Base-by-base conservation (phyloP, 2,888 invertebrate species). In the Limnephilus rhombicus region DNA sequence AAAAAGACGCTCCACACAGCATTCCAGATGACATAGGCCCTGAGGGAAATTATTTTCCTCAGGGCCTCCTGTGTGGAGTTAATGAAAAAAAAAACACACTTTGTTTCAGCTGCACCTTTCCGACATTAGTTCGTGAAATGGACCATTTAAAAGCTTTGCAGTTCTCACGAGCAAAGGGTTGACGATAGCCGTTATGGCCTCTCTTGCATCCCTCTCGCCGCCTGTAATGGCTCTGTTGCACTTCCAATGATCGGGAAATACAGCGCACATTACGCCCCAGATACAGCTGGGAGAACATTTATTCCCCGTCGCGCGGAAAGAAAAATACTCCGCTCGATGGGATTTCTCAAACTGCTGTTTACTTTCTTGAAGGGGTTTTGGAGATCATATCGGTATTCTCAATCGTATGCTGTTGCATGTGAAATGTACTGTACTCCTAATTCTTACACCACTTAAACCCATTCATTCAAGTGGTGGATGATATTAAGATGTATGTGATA, bases 161-260 rank as follows among this genome's bases (percentile, higher is more conserved):
- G 68, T 68, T 68, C 68, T 68, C 68, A 24, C 68, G 68, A n/a
- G 68, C 24, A 68, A 68, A 68, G 68, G 68, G 68, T 68, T 68
- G 68, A 68, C 68, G 68, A 68, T 68, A 68, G 68, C 68, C 24
- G 68, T 68, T 68, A 68, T 68, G 68, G 68, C 68, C 82, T 34
- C 87, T 88, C 80, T 89, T 85, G 89, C 91, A 85, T 41, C 87
- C 34, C 24, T 81, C 31, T n/a, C 5, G 86, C 49, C 24, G 81
- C 37, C 83, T 15, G 89, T 89, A 91, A 91, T 91, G 91, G 91
- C 68, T 53, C 89, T 91, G 91, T 91, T 91, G 91, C 89, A 80
- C 37, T 83, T 68, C 53, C 89, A 80, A 80, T 91, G 89, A 91
- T 91, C 91, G 87, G 89, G 41, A 91, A 89, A 89, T 89, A 91